Conservation (phyloP, 2,113 vertebrate species). For the Notiomystis cincta region DNA sequence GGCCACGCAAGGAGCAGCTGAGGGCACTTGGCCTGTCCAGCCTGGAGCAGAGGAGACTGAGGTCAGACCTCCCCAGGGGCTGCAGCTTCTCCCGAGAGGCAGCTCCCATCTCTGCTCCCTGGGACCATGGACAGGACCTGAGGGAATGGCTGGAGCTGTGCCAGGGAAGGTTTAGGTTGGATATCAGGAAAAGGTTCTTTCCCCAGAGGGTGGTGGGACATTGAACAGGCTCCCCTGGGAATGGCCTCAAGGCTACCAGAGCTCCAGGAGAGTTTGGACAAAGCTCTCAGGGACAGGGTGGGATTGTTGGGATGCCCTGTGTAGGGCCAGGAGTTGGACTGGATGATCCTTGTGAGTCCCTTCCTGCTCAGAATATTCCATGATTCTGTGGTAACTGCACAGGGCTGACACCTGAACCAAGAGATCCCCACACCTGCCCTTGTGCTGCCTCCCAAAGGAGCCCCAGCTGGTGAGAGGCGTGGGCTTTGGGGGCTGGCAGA, state of each 20-base stretch:
- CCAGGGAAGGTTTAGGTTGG: fast-evolving
- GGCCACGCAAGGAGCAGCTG: neutral
- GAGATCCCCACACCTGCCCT: neutral
- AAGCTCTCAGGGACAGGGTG: fast-evolving
- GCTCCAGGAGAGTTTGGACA: fast-evolving
- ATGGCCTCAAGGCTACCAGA: neutral
- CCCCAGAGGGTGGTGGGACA: fast-evolving
- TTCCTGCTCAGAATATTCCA: neutral
- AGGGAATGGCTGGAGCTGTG: neutral
- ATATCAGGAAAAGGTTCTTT: fast-evolving
- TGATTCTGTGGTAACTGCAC: fast-evolving
- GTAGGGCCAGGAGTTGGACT: fast-evolving
- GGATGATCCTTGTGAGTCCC: neutral
- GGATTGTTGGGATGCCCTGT: neutral
- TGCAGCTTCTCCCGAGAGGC: neutral
- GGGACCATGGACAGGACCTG: fast-evolving
- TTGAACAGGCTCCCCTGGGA: fast-evolving
- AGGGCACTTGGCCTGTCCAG: neutral
- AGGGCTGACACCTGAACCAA: neutral
- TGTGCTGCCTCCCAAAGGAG: neutral
- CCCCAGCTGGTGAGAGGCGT: fast-evolving
- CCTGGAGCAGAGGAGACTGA: neutral
- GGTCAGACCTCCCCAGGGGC: neutral
- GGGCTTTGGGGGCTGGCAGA: neutral
- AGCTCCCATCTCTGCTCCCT: neutral